Base-by-base conservation (phyloP, 2,797 vertebrate genomes). In the Megaceryle alcyon region DNA sequence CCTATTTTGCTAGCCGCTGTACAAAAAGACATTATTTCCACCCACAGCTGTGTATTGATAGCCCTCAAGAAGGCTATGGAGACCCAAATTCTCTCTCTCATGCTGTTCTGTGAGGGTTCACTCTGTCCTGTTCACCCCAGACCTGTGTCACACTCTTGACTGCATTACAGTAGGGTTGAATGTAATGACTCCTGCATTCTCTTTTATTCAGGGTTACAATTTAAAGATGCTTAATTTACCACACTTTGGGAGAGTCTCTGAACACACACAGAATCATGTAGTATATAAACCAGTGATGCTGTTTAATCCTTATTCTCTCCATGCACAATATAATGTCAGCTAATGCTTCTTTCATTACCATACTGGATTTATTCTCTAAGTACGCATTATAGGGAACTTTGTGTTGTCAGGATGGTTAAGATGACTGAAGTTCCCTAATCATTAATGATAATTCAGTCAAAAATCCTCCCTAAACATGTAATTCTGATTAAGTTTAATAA, bases 281-380 rank as follows among this genome's bases (percentile, higher is more conserved):
- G 4, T 26, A 19, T 33, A 26, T 17, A 37, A 28, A 20, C 16
- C 14, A 82, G 23, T 44, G 46, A 10, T 1, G 3, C 12, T 51
- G 8, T 60, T 81, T 15, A 66, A 51, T 14, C 5, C 15, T 43
- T 88, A 90, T 23, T 70, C 4, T 25, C 21, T 82, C n/a, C 21
- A 33, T 7, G 5, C 5, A 64, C 8, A 60, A 9, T n/a, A n/a
- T 10, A 51, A 35, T 9, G 7, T 5, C 13, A 12, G 0, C 22
- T 54, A 53, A 44, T 3, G 2, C 4, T 75, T 33, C 28, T 65
- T 82, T 72, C 53, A 20, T 22, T 14, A 28, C 15, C 31, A 11
- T 14, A 46, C 18, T 44, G 10, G 4, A 35, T 68, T 85, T 76
- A 12, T 53, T 89, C 22, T 37, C 41, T 28, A 53, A 87, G 68